phyloP scores from a whole-genome alignment of 2,113 vertebrate species.

The Salminus brasiliensis region DNA sequence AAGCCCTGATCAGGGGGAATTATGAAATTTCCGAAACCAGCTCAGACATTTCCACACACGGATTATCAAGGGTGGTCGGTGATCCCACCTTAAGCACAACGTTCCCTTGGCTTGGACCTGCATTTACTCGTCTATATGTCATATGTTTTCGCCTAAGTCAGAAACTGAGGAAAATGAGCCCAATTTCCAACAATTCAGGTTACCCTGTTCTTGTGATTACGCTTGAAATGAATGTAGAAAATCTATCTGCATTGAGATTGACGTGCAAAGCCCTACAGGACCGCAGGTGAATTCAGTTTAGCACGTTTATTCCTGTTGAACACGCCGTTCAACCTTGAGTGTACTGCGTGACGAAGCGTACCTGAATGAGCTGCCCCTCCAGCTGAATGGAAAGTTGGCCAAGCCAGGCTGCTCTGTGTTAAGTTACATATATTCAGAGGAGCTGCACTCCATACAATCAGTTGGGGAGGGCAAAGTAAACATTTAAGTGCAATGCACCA shows the following conservation, averaged over 20 bases:
- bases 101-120: not conserved
- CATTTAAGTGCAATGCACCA: conserved; percentile 42
- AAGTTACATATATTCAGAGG: conserved; percentile 37
- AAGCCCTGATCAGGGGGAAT: conserved; percentile 66
- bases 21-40: conserved; percentile 53
- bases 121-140: not conserved
- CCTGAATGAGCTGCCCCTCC: conserved; percentile 18
- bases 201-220: too few species aligned
- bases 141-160: not conserved
- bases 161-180: not conserved
- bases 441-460: conserved; percentile 33
- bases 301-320: not conserved
- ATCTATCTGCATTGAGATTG: not conserved
- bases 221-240: not conserved
- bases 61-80: conserved; percentile 2
- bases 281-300: conserved; percentile 7
- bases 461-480: conserved; percentile 33
- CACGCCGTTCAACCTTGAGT: not conserved
- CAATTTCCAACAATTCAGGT: not conserved
- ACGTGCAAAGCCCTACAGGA: not conserved
- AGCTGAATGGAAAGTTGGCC: conserved; percentile 32
- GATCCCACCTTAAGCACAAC: not conserved
- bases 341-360: not conserved
- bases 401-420: conserved; percentile 26
- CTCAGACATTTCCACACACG: conserved; percentile 4